phyloP scores from a whole-genome alignment of 2,797 vertebrate genomes.

The Poecilia gillii region DNA sequence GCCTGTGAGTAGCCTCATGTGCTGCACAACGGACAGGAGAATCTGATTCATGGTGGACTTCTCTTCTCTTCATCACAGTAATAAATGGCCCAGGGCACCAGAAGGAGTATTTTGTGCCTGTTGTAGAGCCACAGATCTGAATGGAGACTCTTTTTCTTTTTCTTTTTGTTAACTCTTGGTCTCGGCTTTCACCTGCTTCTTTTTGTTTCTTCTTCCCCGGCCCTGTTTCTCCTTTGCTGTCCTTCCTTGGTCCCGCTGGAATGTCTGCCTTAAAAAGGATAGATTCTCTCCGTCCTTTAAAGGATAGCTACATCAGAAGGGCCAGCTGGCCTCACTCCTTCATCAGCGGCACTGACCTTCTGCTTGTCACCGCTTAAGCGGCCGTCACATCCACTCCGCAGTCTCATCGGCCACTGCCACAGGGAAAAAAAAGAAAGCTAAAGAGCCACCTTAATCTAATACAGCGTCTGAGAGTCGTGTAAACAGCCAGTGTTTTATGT shows the following conservation, averaged over 20 bases:
- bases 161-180: constrained; percentile 43
- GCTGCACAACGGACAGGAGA: constrained; percentile 55
- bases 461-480: constrained; percentile 66
- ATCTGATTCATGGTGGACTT: constrained; percentile 74
- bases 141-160: constrained; percentile 54
- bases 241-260: constrained; percentile 50
- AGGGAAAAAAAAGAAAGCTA: constrained; percentile 60
- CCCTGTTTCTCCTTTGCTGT: constrained; percentile 25
- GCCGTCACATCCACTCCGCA: constrained; percentile 79
- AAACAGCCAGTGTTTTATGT: constrained; percentile 73
- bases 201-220: constrained; percentile 48
- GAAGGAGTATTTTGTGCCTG: constrained; percentile 65
- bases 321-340: constrained; percentile 79
- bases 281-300: constrained; percentile 76
- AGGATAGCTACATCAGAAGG: constrained; percentile 78
- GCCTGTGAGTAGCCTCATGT: constrained; percentile 61
- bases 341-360: constrained; percentile 80
- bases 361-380: constrained; percentile 80
- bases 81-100: constrained; percentile 71
- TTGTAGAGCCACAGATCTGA: constrained; percentile 69
- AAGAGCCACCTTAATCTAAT: constrained; percentile 79
- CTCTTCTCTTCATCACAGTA: constrained; percentile 78
- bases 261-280: constrained; percentile 77
- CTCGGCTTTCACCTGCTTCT: constrained; percentile 65
- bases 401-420: constrained; percentile 79